These are phyloP conservation scores for Cataglyphis cursor DNA, from an alignment of 2,888 invertebrate species.

Conservation along the genomic window DNA sequence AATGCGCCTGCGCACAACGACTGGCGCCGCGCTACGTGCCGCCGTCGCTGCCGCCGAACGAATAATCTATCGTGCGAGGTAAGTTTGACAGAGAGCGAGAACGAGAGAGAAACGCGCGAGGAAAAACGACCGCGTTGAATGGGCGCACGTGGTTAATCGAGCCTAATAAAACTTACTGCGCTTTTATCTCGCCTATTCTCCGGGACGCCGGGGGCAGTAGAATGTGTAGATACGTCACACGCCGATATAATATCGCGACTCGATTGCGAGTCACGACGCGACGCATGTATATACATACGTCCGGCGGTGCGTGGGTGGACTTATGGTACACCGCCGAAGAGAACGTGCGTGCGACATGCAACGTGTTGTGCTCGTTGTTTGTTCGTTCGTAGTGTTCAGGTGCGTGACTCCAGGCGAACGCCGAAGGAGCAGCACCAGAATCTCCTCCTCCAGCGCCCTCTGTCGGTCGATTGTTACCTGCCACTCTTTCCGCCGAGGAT, in stretches of 20 bases:
- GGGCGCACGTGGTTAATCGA: constrained; percentile 58
- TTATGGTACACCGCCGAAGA: constrained; percentile 63
- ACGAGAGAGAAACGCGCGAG: background rate
- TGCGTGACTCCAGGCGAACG: constrained; percentile 3
- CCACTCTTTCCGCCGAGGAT: background rate
- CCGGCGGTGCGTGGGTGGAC: constrained; percentile 66
- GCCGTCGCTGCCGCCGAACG: background rate
- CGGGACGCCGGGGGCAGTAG: constrained; percentile 64
- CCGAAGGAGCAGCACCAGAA: background rate
- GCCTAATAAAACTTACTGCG: constrained; percentile 73
- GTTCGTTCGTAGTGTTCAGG: background rate
- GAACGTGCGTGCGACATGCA: constrained; percentile 60
- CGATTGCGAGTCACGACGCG: constrained; percentile 63
- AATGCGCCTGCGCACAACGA: constrained; percentile 8
- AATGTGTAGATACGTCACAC: constrained; percentile 55
- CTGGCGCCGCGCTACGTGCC: background rate
- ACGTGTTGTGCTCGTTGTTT: background rate
- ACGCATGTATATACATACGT: constrained; percentile 39
- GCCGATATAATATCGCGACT: constrained; percentile 58
- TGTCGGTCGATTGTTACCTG: background rate
- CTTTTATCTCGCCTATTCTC: constrained; percentile 64
- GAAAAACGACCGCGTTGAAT: constrained; percentile 54
- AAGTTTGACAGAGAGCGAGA: background rate
- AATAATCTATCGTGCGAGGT: background rate
- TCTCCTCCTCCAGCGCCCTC: constrained; percentile 9